These are phyloP conservation scores for Girardia tigrina DNA, from an alignment of 2,888 invertebrate species.

Conservation along the genomic window DNA sequence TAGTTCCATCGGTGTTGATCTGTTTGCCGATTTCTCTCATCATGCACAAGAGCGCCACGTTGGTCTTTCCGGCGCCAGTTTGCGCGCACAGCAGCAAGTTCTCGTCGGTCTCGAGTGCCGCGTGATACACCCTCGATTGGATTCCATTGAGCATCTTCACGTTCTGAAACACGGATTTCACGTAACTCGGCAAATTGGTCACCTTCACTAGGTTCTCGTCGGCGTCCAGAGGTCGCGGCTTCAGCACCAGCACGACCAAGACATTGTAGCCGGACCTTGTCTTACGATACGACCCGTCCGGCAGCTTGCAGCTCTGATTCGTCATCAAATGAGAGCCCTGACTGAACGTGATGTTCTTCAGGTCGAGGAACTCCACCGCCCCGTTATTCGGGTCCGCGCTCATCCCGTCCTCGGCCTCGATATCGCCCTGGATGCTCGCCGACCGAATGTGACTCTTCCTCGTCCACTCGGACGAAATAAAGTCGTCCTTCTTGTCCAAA, in stretches of 20 bases:
- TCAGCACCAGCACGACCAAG: slow-evolving; percentile 77
- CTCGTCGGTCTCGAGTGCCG: slow-evolving; percentile 79
- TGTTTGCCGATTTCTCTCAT: slow-evolving; percentile 94
- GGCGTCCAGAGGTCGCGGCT: slow-evolving; percentile 77
- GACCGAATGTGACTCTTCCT: slow-evolving; percentile 51
- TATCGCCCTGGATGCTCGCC: slow-evolving; percentile 33
- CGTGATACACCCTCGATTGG: slow-evolving; percentile 73
- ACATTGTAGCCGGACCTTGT: slow-evolving; percentile 64
- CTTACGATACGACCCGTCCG: slow-evolving; percentile 87
- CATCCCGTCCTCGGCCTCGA: background rate
- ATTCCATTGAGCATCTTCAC: slow-evolving; percentile 87
- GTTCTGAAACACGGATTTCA: slow-evolving; percentile 70
- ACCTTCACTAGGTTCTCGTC: slow-evolving; percentile 68
- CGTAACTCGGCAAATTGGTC: slow-evolving; percentile 63
- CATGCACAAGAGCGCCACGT: slow-evolving; percentile 84
- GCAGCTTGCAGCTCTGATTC: slow-evolving; percentile 86
- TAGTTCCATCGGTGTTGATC: slow-evolving; percentile 84
- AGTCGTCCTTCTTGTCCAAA: slow-evolving; percentile 59
- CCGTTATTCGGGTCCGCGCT: slow-evolving; percentile 8
- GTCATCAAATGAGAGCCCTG: slow-evolving; percentile 98
- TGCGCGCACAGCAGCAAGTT: slow-evolving; percentile 92
- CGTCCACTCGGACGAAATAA: slow-evolving; percentile 45
- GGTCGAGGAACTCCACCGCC: slow-evolving; percentile 59
- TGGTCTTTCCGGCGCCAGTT: slow-evolving; percentile 92
- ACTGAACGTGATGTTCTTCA: slow-evolving; percentile 78